Percentiles rank a stretch among this genome's conserved stretches.
Evolutionary conservation across 2,113 vertebrate species (phyloP).

Genomic region (Brachionichthys hirsutus): DNA sequence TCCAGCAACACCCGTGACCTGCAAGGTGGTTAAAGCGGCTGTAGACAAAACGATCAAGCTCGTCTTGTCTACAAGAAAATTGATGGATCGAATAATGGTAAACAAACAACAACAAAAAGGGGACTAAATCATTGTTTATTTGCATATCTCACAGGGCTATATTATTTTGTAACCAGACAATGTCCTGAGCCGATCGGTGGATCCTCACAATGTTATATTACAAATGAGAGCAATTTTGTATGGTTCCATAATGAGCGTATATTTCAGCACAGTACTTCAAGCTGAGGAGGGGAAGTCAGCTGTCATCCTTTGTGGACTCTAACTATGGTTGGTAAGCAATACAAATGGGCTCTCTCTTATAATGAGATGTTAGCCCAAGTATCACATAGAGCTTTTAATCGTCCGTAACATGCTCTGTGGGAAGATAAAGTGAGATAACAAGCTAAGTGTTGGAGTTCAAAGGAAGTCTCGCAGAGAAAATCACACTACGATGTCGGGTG

Average conservation of each 20-base stretch:
- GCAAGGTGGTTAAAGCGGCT: too few relatives aligned
- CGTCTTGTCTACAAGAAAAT: too few relatives aligned
- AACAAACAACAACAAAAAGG: constrained; percentile 18
- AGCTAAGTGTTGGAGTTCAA: constrained; percentile 73
- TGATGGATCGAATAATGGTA: too few relatives aligned
- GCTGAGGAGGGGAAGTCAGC: constrained; percentile 68
- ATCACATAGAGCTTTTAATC: constrained; percentile 77
- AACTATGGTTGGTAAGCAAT: constrained; percentile 70
- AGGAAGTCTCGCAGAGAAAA: constrained; percentile 51
- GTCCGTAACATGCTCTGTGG: constrained; percentile 72
- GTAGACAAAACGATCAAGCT: too few relatives aligned
- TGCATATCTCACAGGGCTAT: constrained; percentile 45
- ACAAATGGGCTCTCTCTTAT: constrained; percentile 73
- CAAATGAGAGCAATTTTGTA: constrained; percentile 66
- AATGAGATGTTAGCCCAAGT: constrained; percentile 73
- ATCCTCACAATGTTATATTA: constrained; percentile 63
- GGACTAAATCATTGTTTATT: constrained; percentile 30
- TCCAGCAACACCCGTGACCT: too few relatives aligned
- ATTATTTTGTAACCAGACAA: constrained; percentile 53
- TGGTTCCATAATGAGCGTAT: constrained; percentile 67
- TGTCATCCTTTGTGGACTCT: constrained; percentile 73
- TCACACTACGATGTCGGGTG: constrained; percentile 37
- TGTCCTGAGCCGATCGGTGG: constrained; percentile 42
- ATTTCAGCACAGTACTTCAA: constrained; percentile 64
- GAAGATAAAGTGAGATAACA: constrained; percentile 76